These are phyloP conservation scores for Arion vulgaris DNA, from an alignment of 1,140 invertebrate species.

Conservation along the genomic window DNA sequence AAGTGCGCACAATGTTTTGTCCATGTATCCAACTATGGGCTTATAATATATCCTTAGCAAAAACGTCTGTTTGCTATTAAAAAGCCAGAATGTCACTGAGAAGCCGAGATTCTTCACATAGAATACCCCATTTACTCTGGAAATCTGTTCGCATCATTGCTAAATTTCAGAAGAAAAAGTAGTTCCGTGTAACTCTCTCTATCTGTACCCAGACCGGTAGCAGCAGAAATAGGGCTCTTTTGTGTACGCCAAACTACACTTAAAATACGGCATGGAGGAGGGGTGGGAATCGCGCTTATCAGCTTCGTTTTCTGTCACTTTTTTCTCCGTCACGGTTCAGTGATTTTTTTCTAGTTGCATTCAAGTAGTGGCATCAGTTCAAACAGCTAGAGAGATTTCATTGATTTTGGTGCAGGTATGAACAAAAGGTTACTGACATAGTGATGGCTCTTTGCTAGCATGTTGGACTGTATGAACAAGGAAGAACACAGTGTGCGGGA, in stretches of 20 bases:
- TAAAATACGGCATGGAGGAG: neutral
- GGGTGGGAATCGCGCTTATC: neutral
- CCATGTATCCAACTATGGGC: too few relatives aligned
- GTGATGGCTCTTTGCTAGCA: too few relatives aligned
- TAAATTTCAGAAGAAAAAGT: neutral
- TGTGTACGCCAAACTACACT: neutral
- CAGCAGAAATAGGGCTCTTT: neutral
- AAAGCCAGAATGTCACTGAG: too few relatives aligned
- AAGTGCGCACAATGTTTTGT: too few relatives aligned
- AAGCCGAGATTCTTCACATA: too few relatives aligned
- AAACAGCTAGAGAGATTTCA: neutral
- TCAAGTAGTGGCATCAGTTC: neutral
- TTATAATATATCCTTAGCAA: too few relatives aligned
- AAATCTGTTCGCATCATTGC: neutral
- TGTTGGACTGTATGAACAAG: too few relatives aligned
- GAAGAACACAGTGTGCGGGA: too few relatives aligned
- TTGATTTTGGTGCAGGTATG: neutral
- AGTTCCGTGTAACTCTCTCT: too few relatives aligned
- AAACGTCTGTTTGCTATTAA: too few relatives aligned
- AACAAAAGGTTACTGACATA: too few relatives aligned
- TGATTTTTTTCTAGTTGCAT: neutral
- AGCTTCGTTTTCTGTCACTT: neutral
- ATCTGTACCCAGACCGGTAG: too few relatives aligned
- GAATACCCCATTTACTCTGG: neutral
- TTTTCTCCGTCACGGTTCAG: neutral